Conservation (phyloP, 2,888 invertebrate genomes). For the Fragum fragum region DNA sequence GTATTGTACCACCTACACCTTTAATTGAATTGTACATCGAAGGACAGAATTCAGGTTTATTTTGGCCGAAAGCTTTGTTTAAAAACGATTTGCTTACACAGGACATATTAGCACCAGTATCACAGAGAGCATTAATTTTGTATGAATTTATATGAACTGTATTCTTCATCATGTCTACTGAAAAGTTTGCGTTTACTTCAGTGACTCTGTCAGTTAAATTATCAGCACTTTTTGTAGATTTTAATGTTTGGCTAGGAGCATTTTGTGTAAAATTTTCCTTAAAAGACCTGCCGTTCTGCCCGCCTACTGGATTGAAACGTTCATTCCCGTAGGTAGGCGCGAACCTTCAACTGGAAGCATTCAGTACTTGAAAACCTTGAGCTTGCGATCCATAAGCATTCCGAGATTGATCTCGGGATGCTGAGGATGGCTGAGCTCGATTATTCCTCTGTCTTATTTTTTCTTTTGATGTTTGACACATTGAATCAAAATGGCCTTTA, state of each 20-base stretch:
- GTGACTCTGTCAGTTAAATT: no score
- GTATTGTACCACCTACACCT: slow-evolving; percentile 35
- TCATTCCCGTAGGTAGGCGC: slow-evolving; percentile 32
- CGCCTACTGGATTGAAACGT: slow-evolving; percentile 29
- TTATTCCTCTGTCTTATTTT: no score
- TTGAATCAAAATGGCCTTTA: background rate
- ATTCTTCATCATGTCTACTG: slow-evolving; percentile 1
- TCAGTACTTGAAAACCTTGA: no score
- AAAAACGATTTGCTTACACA: no score
- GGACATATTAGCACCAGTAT: no score
- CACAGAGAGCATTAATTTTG: slow-evolving; percentile 12
- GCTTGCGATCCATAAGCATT: no score
- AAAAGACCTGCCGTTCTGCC: slow-evolving; percentile 23
- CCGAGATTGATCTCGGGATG: no score
- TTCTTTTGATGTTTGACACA: background rate
- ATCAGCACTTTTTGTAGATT: background rate
- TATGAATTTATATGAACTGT: background rate
- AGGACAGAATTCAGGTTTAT: slow-evolving; percentile 26
- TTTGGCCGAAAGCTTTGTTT: no score
- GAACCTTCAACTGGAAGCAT: background rate
- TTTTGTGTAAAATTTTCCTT: background rate
- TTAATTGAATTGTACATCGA: slow-evolving; percentile 25
- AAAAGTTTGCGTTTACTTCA: slow-evolving; percentile 1
- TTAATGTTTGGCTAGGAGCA: background rate
- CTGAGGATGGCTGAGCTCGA: no score